These are phyloP conservation scores for Holothuria scabra DNA, from an alignment of 53 echinoderm and acorn worm genomes.

Conservation along the genomic window DNA sequence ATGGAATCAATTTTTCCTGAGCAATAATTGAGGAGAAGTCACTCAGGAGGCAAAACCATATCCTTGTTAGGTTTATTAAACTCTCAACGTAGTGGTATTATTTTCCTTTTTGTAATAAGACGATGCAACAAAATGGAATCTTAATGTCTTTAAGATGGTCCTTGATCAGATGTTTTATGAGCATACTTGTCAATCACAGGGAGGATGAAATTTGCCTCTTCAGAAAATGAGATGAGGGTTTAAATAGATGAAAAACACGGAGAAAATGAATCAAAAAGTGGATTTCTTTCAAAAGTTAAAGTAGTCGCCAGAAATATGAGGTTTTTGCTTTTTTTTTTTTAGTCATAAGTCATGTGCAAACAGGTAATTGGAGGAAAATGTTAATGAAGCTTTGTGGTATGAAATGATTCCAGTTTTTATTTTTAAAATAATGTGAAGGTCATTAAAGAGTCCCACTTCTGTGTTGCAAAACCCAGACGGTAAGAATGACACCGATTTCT, in stretches of 20 bases:
- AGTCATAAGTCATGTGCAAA: neutral
- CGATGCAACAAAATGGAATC: slow-evolving; percentile 22
- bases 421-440: slow-evolving; percentile 24
- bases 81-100: slow-evolving; percentile 28
- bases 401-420: neutral
- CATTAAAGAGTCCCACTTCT: slow-evolving; percentile 10
- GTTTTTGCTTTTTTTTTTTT: neutral
- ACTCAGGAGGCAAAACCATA: slow-evolving; percentile 23
- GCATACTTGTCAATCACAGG: slow-evolving; percentile 37
- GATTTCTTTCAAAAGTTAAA: no score
- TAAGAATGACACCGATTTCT: no score
- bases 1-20: slow-evolving; percentile 36
- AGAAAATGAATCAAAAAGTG: no score
- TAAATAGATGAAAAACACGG: no score
- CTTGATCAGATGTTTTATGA: slow-evolving; percentile 46
- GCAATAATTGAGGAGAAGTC: slow-evolving; percentile 41
- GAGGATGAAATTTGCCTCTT: slow-evolving; percentile 16
- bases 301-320: no score
- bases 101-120: slow-evolving; percentile 27
- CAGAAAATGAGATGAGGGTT: neutral
- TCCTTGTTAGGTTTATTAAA: slow-evolving; percentile 41
- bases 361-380: slow-evolving; percentile 14
- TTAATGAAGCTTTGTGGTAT: slow-evolving; percentile 6
- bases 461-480: neutral
- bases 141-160: slow-evolving; percentile 36